phyloP scores from a whole-genome alignment of 2,797 vertebrate genomes.

The Brotula barbata region DNA sequence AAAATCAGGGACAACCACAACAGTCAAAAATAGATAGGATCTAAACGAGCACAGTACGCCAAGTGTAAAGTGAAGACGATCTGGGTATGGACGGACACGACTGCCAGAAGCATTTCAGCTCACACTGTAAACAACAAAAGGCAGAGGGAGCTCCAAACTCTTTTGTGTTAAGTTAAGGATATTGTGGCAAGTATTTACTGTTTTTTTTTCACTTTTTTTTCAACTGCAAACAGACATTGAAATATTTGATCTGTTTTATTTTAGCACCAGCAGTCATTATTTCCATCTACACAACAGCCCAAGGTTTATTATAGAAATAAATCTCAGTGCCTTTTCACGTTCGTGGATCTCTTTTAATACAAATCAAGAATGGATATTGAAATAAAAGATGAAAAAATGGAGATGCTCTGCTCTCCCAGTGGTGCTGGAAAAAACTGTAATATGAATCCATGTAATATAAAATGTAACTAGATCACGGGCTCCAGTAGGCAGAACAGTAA shows the following conservation, averaged over 20 bases:
- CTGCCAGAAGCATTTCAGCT: conserved; percentile 30
- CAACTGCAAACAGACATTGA: conserved; percentile 9
- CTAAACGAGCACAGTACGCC: neutral
- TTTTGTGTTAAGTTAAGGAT: conserved; percentile 19
- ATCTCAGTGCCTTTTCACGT: conserved; percentile 7
- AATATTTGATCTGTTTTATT: conserved; percentile 20
- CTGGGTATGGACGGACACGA: neutral
- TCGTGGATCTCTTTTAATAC: conserved; percentile 9
- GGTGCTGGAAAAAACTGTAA: conserved; percentile 29
- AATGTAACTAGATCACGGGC: conserved; percentile 54
- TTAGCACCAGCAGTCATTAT: conserved; percentile 29
- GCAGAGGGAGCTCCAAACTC: conserved; percentile 5
- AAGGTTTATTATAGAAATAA: conserved; percentile 24
- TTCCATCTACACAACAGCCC: conserved; percentile 20
- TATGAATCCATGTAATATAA: conserved; percentile 40
- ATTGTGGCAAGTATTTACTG: neutral
- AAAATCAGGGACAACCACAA: conserved; percentile 3
- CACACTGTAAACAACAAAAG: conserved; percentile 14
- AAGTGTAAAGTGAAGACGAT: conserved; percentile 4
- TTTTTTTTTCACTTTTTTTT: conserved; percentile 17
- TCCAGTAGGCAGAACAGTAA: conserved; percentile 13
- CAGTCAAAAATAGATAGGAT: neutral
- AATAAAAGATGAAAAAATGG: conserved; percentile 14
- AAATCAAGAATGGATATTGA: conserved; percentile 29
- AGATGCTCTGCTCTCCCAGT: conserved; percentile 14